Conservation (phyloP, 2,797 vertebrate species). For the Lates japonicus region DNA sequence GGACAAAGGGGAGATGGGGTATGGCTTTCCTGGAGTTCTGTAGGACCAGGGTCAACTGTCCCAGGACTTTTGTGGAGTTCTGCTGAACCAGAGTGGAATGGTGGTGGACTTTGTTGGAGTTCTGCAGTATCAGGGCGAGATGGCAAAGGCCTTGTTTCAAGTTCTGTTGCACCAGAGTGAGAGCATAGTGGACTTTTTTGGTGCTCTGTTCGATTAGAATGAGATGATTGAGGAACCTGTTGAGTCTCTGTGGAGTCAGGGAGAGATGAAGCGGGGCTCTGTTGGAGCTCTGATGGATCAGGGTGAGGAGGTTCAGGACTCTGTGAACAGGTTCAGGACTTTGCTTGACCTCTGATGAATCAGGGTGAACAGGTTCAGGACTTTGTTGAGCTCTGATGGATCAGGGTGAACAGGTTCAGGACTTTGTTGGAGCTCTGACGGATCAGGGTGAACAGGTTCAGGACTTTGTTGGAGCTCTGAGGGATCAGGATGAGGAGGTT, state of each 20-base stretch:
- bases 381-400: not conserved
- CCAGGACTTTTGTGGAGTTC: not conserved
- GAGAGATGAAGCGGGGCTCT: rapidly evolving
- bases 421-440: constrained; percentile 2
- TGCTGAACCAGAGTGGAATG: not conserved
- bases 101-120: not conserved
- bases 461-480: constrained; percentile 1
- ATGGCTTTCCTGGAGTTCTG: constrained; percentile 20
- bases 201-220: not conserved
- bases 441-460: not conserved
- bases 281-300: not conserved
- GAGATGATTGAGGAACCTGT: rapidly evolving
- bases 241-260: not conserved
- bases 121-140: not conserved
- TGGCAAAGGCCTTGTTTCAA: not conserved
- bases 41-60: not conserved
- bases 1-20: not conserved
- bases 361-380: not conserved
- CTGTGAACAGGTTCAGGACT: not conserved
- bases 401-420: not conserved
- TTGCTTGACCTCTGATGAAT: constrained; percentile 2
- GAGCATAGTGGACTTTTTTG: not conserved
- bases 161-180: rapidly evolving
- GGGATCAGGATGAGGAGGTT: not conserved
- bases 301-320: not conserved